Conservation (phyloP, 2,888 invertebrate species). For the Phyto melanocephala region DNA sequence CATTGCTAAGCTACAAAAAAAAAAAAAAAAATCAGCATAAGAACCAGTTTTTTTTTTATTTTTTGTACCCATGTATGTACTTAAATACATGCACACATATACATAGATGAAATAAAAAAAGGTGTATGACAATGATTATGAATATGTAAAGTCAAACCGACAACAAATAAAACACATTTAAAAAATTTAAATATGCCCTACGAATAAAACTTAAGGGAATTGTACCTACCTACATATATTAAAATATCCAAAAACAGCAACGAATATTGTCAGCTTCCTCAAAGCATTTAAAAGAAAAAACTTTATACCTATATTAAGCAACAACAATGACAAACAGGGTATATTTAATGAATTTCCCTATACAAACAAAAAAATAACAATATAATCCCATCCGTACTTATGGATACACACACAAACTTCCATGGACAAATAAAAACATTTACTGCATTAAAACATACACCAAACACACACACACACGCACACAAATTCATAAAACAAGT, state of each 20-base stretch:
- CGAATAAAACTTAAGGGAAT: neutral
- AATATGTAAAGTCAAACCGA: neutral
- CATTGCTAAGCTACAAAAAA: constrained; percentile 45
- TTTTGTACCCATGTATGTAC: neutral
- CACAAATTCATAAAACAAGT: too few species aligned
- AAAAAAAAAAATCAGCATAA: constrained; percentile 50
- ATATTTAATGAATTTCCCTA: constrained; percentile 46
- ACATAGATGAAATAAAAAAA: neutral
- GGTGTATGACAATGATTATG: constrained; percentile 17
- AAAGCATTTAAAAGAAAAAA: neutral
- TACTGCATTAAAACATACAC: constrained; percentile 19
- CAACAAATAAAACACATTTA: neutral
- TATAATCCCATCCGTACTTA: constrained; percentile 4
- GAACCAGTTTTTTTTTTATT: too few species aligned
- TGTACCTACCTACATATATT: neutral
- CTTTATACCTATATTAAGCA: constrained; percentile 1
- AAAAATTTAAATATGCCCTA: neutral
- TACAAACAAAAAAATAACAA: constrained; percentile 10
- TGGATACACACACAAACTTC: neutral
- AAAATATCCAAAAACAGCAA: constrained; percentile 12
- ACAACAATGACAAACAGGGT: constrained; percentile 23
- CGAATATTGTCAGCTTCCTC: constrained; percentile 43
- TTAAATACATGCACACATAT: neutral
- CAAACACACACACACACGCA: neutral
- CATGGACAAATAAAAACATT: neutral